Conservation (phyloP, 1,140 invertebrate genomes). For the Arion vulgaris region DNA sequence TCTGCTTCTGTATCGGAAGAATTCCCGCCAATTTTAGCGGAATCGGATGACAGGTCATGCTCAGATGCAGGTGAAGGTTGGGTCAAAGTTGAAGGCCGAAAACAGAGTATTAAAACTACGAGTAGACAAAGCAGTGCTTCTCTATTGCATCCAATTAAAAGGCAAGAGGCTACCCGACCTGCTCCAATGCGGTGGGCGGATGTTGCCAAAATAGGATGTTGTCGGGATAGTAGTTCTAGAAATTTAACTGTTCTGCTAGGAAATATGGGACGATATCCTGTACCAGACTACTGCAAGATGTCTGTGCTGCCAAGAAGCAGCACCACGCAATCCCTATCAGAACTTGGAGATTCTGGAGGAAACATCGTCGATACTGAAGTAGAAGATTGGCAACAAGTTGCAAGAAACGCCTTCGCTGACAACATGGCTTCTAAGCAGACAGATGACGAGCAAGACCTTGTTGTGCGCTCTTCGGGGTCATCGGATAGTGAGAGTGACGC, state of each 20-base stretch:
- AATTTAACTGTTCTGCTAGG: slow-evolving; percentile 1
- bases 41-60: not conserved
- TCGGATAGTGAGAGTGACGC: slow-evolving; percentile 10
- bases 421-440: slow-evolving; percentile 11
- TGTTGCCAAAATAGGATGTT: slow-evolving; percentile 31
- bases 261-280: not conserved
- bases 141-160: not conserved
- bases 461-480: not conserved
- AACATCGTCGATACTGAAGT: not conserved
- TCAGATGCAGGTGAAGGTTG: slow-evolving; percentile 15
- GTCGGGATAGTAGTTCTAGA: not conserved
- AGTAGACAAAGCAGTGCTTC: not conserved
- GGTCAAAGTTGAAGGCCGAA: slow-evolving; percentile 28
- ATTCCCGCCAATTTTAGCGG: slow-evolving; percentile 17
- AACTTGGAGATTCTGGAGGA: not conserved
- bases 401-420: slow-evolving; percentile 22
- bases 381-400: slow-evolving; percentile 7
- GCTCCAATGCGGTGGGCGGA: slow-evolving; percentile 29
- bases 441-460: not conserved
- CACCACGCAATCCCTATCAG: not conserved
- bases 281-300: slow-evolving; percentile 7
- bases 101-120: not conserved
- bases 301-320: not conserved
- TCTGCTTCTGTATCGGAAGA: not conserved
- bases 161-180: not conserved